Evolutionary conservation across 2,113 vertebrate species (phyloP).

Genomic region (Dendropsophus ebraccatus): DNA sequence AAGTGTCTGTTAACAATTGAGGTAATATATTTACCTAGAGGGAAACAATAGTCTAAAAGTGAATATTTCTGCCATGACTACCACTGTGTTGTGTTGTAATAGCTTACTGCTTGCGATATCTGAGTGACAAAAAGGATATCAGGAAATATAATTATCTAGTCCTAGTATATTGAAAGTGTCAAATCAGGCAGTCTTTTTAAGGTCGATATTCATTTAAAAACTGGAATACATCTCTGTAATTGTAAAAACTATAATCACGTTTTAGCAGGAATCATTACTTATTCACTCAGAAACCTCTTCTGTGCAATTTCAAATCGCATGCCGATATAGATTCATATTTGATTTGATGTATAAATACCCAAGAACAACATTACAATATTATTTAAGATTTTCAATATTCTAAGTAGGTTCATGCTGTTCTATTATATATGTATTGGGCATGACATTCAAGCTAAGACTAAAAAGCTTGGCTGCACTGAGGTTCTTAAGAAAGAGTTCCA

Average conservation of each 20-base stretch:
- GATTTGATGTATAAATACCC: not conserved
- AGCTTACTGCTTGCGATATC: too few relatives aligned
- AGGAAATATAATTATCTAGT: too few relatives aligned
- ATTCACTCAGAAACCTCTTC: not conserved
- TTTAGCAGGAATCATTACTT: not conserved
- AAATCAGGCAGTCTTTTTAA: not conserved
- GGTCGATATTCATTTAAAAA: not conserved
- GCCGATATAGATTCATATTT: not conserved
- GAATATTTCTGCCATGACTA: too few relatives aligned
- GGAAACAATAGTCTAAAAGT: too few relatives aligned
- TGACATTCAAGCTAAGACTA: slow-evolving; percentile 11
- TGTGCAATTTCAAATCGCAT: not conserved
- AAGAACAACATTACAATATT: not conserved
- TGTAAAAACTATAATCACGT: not conserved
- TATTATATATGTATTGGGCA: slow-evolving; percentile 1
- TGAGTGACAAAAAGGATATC: too few relatives aligned
- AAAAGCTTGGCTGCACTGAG: slow-evolving; percentile 18
- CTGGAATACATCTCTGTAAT: not conserved
- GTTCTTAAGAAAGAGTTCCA: slow-evolving; percentile 38
- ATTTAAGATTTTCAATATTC: not conserved
- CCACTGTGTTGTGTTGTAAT: too few relatives aligned
- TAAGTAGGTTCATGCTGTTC: slow-evolving; percentile 2
- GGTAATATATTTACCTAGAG: too few relatives aligned
- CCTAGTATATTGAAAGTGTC: too few relatives aligned
- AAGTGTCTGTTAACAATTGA: too few relatives aligned